Conservation (phyloP, 2,888 invertebrate species). For the Halictus ligatus region DNA sequence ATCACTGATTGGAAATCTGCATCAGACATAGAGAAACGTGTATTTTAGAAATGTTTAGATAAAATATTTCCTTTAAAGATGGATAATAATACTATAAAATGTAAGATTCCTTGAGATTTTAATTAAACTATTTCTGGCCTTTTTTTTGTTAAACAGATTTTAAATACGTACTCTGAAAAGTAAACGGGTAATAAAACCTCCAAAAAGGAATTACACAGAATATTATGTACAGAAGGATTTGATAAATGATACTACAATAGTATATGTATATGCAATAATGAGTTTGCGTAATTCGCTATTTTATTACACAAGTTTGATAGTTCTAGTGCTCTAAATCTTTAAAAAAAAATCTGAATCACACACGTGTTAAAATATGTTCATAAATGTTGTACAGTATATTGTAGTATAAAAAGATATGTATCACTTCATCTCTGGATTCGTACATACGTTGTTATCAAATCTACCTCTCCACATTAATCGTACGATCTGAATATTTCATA, state of each 20-base stretch:
- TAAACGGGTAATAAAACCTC: neutral
- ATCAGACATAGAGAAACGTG: neutral
- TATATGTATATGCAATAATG: neutral
- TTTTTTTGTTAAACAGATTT: neutral
- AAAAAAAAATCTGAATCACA: neutral
- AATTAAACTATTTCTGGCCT: neutral
- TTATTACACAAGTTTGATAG: neutral
- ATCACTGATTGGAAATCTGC: neutral
- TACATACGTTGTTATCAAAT: neutral
- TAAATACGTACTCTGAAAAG: too few relatives aligned
- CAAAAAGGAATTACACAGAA: neutral
- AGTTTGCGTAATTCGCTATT: neutral
- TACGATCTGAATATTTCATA: neutral
- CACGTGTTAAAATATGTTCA: neutral
- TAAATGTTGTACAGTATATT: neutral
- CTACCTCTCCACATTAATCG: neutral
- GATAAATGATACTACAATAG: neutral
- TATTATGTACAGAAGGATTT: too few relatives aligned
- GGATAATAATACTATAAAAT: too few relatives aligned
- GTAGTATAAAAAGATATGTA: neutral
- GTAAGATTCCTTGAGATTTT: too few relatives aligned
- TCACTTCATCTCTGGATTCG: neutral
- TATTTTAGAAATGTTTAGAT: neutral
- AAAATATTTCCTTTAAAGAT: too few relatives aligned
- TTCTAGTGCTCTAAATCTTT: neutral